phyloP scores from a whole-genome alignment of 2,797 vertebrate genomes.

The Sternarchorhynchus goeldii region DNA sequence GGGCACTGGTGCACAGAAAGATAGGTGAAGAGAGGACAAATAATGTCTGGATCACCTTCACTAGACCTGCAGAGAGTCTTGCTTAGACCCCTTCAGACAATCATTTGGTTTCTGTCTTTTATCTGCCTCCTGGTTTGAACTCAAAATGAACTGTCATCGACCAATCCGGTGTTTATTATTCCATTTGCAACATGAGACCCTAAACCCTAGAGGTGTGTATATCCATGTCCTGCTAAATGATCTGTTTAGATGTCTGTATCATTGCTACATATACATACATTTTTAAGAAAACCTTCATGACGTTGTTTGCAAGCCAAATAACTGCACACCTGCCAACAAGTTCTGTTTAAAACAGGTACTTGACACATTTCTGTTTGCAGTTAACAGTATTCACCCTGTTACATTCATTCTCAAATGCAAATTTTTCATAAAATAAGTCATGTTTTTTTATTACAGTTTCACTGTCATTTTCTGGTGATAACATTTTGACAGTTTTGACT shows the following conservation, averaged over 20 bases:
- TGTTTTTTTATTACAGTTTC: too few species aligned
- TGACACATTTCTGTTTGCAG: too few species aligned
- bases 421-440: too few species aligned
- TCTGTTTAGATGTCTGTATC: background rate
- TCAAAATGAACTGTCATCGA: conserved; percentile 4
- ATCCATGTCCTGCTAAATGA: background rate
- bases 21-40: conserved; percentile 4
- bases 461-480: too few species aligned
- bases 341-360: too few species aligned
- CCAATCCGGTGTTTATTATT: background rate
- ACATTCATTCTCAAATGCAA: too few species aligned
- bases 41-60: conserved; percentile 21
- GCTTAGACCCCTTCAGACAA: background rate
- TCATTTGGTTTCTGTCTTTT: conserved; percentile 20
- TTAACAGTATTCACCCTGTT: too few species aligned
- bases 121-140: conserved; percentile 10
- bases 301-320: too few species aligned
- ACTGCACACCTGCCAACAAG: too few species aligned
- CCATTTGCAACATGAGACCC: background rate
- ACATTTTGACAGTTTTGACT: too few species aligned
- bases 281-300: too few species aligned
- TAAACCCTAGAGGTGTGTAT: background rate
- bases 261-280: too few species aligned
- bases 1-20: conserved; percentile 7
- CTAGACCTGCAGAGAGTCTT: conserved; percentile 27